A percentile compares a stretch with the other conserved stretches of the same genome.
phyloP scores from a whole-genome alignment of 2,888 invertebrate species.

The Epistrophe grossulariae region DNA sequence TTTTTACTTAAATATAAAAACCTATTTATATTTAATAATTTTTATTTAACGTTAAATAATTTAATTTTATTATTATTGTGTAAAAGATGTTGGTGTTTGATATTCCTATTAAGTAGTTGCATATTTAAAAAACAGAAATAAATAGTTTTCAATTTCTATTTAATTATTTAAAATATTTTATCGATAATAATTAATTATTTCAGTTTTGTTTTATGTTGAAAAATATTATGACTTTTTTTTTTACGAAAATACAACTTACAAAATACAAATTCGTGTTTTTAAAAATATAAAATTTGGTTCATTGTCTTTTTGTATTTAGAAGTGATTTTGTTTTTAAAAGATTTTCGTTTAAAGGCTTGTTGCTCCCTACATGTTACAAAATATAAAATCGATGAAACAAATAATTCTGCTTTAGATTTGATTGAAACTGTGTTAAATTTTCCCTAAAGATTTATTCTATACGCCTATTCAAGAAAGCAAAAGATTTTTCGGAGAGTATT shows the following conservation, averaged over 20 bases:
- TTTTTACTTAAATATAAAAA: slow-evolving; percentile 23
- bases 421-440: too few relatives aligned
- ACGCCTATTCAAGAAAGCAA: too few relatives aligned
- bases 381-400: too few relatives aligned
- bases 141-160: slow-evolving; percentile 52
- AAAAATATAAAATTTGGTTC: background rate
- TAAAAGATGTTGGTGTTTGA: slow-evolving; percentile 64
- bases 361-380: too few relatives aligned
- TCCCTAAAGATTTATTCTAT: too few relatives aligned
- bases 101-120: slow-evolving; percentile 68
- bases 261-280: slow-evolving; percentile 58
- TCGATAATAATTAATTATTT: background rate
- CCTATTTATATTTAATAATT: slow-evolving; percentile 7
- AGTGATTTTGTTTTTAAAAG: too few relatives aligned
- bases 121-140: slow-evolving; percentile 21
- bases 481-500: too few relatives aligned
- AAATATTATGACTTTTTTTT: slow-evolving; percentile 6
- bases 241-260: slow-evolving; percentile 59
- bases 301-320: background rate
- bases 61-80: slow-evolving; percentile 43
- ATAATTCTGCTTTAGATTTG: too few relatives aligned
- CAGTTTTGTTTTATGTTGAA: slow-evolving; percentile 42
- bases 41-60: slow-evolving; percentile 41
- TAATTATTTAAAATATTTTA: slow-evolving; percentile 12
- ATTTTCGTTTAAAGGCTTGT: background rate